phyloP scores from a whole-genome alignment of 2,797 vertebrate genomes.

The Caiman crocodilus region DNA sequence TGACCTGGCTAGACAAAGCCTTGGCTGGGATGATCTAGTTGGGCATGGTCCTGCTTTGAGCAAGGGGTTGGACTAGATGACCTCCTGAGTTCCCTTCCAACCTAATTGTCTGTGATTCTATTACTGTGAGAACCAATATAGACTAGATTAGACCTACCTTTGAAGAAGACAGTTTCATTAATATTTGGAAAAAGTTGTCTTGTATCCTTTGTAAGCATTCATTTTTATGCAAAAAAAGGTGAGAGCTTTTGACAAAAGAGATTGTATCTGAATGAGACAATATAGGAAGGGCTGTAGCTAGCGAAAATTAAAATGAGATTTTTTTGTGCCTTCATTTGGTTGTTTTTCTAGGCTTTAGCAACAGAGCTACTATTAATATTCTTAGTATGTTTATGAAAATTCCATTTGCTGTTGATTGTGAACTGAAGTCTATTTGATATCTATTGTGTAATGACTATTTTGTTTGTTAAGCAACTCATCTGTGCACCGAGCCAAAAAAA shows the following conservation, averaged over 20 bases:
- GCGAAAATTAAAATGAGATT: neutral
- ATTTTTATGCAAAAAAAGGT: neutral
- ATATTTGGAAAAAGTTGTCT: neutral
- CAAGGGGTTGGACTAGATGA: too few relatives aligned
- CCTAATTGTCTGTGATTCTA: too few relatives aligned
- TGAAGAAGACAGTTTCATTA: conserved; percentile 10
- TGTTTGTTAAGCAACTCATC: neutral
- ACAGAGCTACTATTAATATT: neutral
- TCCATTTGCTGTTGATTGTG: neutral
- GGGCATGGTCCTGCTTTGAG: too few relatives aligned
- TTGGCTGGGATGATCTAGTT: too few relatives aligned
- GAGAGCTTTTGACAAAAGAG: neutral
- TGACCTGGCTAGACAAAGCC: too few relatives aligned
- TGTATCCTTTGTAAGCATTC: neutral
- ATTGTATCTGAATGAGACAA: neutral
- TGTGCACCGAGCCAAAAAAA: neutral
- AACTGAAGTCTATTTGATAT: neutral
- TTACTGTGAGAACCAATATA: neutral
- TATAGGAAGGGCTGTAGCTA: neutral
- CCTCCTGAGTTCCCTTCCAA: too few relatives aligned
- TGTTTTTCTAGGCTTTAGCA: neutral
- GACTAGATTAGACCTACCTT: neutral
- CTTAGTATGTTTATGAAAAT: neutral
- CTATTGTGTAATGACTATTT: neutral
- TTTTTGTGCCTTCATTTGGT: neutral